phyloP scores from a whole-genome alignment of 1,140 invertebrate species.

The Papilio aristodemus region DNA sequence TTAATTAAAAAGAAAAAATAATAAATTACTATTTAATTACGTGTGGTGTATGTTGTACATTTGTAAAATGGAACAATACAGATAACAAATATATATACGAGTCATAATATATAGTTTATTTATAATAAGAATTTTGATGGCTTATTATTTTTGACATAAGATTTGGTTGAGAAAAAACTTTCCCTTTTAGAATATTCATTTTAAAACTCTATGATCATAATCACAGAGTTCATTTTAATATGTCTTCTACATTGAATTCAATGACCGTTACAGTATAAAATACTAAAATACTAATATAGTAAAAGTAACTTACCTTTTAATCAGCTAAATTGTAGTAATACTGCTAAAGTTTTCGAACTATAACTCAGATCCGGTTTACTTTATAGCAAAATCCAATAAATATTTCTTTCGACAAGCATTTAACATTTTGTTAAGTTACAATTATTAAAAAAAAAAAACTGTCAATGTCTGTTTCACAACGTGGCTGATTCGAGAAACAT shows the following conservation, averaged over 20 bases:
- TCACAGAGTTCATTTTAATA: not conserved
- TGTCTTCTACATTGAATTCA: not conserved
- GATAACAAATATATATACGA: not conserved
- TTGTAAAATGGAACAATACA: not conserved
- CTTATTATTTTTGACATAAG: not conserved
- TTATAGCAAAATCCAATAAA: slow-evolving; percentile 51
- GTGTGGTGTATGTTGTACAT: not conserved
- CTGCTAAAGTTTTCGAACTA: not conserved
- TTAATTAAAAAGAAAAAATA: too few relatives aligned
- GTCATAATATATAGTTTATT: not conserved
- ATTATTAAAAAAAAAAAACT: slow-evolving; percentile 25
- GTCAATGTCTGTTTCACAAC: slow-evolving; percentile 34
- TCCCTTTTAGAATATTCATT: not conserved
- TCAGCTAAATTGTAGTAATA: slow-evolving; percentile 6
- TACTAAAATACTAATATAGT: not conserved
- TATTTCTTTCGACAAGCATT: slow-evolving; percentile 44
- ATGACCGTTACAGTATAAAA: not conserved
- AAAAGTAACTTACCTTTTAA: not conserved
- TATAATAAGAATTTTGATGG: not conserved
- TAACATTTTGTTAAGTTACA: slow-evolving; percentile 44
- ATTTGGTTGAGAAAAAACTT: not conserved
- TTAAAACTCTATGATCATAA: not conserved
- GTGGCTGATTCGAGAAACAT: slow-evolving; percentile 38
- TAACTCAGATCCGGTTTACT: slow-evolving; percentile 36
- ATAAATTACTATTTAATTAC: too few relatives aligned